Base-by-base conservation (phyloP, 2,113 vertebrate genomes). In the Ammodytes marinus region DNA sequence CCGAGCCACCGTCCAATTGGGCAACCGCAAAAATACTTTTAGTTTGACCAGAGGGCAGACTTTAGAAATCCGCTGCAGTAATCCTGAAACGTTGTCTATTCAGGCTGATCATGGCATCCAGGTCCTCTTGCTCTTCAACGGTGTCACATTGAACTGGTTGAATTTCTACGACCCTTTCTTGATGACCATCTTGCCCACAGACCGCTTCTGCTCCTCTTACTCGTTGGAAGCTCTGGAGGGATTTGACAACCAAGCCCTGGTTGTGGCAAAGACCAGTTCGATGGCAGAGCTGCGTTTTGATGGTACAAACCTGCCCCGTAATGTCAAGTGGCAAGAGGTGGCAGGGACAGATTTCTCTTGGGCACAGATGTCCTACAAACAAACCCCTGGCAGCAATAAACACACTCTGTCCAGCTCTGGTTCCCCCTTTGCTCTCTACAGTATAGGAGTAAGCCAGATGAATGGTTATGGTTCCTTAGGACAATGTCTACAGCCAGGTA, bases 111-210 rank as follows among this genome's bases (percentile, higher is more conserved):
- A 87, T 9, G 93, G 90, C 37, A 92, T 97, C 60, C 95, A 96
- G 77, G 96, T 96, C 17, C 74, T 95, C 27, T 66, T 95, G 61
- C 91, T 95, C 35, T 95, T 93, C 61, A 94, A 92, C 0, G 96
- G 96, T 8, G 82, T 85, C 45, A 3, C 0, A n/a, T 3, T 1
- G 5, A 15, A 9, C 19, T 14, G 0, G 3, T 0, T 0, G 4
- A 0, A 49, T 0, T 52, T 8, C 7, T 94, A 94, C 0, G 93
- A 94, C 79, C 94, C 96, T 4, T 96, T 95, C 84, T 78, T 97
- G 60, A 83, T 85, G 4, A 93, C 74, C 69, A 50, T 97, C 47
- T 65, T 95, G 4, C 86, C 94, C 2, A 84, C 82, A 4, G 80
- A 88, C 0, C 70, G 10, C 14, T 95, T 95, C 73, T 96, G 95